Percentiles rank a stretch among this genome's conserved stretches.
Evolutionary conservation across 2,888 invertebrate genomes (phyloP).

Genomic region (Antitype chi): DNA sequence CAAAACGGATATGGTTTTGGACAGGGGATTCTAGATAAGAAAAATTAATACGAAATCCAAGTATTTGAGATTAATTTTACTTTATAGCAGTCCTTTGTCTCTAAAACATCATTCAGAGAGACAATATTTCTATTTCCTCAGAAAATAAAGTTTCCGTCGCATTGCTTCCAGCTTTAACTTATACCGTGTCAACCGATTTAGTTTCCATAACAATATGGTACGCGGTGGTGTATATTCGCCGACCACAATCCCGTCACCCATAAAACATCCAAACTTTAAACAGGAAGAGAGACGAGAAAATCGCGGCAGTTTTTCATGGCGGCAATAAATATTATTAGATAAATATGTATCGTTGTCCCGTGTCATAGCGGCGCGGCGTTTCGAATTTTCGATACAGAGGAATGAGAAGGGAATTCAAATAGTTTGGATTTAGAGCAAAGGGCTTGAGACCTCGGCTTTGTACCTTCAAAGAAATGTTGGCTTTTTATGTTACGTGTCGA

Average conservation of each 20-base stretch:
- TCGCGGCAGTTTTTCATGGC: constrained; percentile 80
- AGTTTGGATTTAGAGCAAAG: constrained; percentile 76
- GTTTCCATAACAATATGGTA: constrained; percentile 56
- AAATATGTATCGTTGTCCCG: constrained; percentile 89
- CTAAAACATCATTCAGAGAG: neutral
- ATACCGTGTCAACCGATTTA: constrained; percentile 37
- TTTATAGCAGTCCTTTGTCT: neutral
- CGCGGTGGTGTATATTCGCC: constrained; percentile 44
- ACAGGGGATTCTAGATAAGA: neutral
- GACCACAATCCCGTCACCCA: constrained; percentile 67
- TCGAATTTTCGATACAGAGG: constrained; percentile 72
- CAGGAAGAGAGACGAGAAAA: constrained; percentile 83
- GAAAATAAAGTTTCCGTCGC: constrained; percentile 13
- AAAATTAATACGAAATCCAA: neutral
- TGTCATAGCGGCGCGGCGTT: constrained; percentile 75
- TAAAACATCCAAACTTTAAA: constrained; percentile 87
- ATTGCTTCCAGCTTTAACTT: constrained; percentile 13
- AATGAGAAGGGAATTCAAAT: constrained; percentile 81
- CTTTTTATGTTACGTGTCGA: constrained; percentile 75
- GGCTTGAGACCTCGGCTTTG: constrained; percentile 66
- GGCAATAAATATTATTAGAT: constrained; percentile 88
- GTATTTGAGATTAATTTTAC: neutral
- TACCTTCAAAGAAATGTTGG: constrained; percentile 72
- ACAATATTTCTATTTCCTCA: neutral
- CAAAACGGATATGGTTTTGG: neutral